Evolutionary conservation across 2,888 invertebrate genomes (phyloP), one percentile per base, ranked within the genome.

Genomic region (Sturmia bella): DNA sequence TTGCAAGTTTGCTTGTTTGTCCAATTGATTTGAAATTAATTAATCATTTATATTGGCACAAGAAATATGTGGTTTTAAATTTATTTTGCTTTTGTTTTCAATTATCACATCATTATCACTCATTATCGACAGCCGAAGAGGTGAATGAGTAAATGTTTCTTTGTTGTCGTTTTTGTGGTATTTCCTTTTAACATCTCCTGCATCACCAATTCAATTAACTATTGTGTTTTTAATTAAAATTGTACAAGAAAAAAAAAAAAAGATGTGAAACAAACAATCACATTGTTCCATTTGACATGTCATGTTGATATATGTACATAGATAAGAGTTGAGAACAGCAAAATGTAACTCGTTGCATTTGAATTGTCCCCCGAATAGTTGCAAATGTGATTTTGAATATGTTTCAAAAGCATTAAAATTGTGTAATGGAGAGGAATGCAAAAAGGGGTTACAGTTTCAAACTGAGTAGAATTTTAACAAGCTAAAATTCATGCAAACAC

Each of bases 21-120:
- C 74, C 73, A 68, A 81, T 77, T 81, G 81, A 77, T 81, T 70
- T 73, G 50, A 77, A 77, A 69, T 77, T 74, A 76, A 81, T 81
- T 77, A 77, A 81, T 81, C 59, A 72, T 72, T 75, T 66, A 56
- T 59, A 66, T 37, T 56, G 56, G 50, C 24, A 70, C 32, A 63
- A 70, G 54, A 63, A 77, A 41, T 21, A 32, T 77, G 76, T 70
- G 69, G 69, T 61, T 69, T 32, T 76, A 39, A 64, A 32, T 45
- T 41, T 19, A 3, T 50, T 32, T 64, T 64, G 63, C 43, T 59
- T 50, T 27, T 39, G 52, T 19, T 54, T 59, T 54, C 37, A 32
- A 45, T 76, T 21, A 75, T 68, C 75, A 50, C 50, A 50, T 61
- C 61, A 73, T 72, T 59, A 75, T 57, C 57, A 32, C 32, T 32